Evolutionary conservation across 2,113 vertebrate genomes (phyloP), one percentile per base, ranked within the genome.

Genomic region (Panurus biarmicus): DNA sequence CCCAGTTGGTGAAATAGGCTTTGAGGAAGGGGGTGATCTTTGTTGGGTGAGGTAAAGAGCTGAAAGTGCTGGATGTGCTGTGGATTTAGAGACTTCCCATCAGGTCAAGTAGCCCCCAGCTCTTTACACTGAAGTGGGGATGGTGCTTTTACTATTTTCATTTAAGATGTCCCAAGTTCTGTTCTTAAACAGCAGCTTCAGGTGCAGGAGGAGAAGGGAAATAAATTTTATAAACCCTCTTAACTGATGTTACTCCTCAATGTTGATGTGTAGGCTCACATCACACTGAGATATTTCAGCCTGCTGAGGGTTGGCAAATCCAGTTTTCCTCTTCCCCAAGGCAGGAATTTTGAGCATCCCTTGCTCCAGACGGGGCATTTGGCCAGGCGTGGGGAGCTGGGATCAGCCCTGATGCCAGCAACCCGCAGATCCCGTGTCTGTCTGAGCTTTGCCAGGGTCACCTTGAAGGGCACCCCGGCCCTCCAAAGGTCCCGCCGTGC

Each of bases 221-320:
- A 8, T 9, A 69, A 73, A 80, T 11, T 44, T 44, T 9, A 45
- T 19, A 45, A 45, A 42, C 40, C 40, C 40, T 36, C 51, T 65
- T 33, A 5, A 5, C 7, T 11, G 0, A 2, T 14, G 21, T 28
- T 61, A 4, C n/a, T 40, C 57, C 48, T 40, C 17, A n/a, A 44
- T 1, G 26, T 9, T 38, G 53, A 8, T 7, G 28, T 29, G 54
- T 1, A 22, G 47, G 20, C 47, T 38, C 42, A 5, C 35, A 47
- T 19, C 54, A 13, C 56, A 21, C 16, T 0, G 7, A 10, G 29
- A 2, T 2, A 4, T 18, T 53, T 11, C 56, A n/a, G 28, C 4
- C 33, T 51, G 74, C 61, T 58, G 57, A 19, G 85, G 58, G 62
- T 8, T 21, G 54, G 22, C 1, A 6, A 13, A 5, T 5, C 1